Evolutionary conservation across 1,140 invertebrate species (phyloP).

Genomic region (Ptiloglossa arizonensis): DNA sequence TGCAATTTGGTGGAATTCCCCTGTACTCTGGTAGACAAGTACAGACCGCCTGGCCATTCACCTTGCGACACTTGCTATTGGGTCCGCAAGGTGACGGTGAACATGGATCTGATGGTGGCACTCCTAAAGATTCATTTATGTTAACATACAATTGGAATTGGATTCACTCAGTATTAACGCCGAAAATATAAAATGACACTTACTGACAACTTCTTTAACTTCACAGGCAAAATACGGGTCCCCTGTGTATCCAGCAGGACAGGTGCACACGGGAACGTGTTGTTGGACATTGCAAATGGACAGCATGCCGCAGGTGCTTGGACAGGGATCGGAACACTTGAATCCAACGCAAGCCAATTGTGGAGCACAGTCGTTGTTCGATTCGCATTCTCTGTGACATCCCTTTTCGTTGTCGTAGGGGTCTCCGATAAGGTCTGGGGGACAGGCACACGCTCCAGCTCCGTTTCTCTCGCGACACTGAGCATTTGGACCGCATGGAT

Average conservation of each 20-base stretch:
- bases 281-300: constrained; percentile 89
- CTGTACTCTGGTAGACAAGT: constrained; percentile 83
- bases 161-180: neutral
- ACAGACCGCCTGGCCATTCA: constrained; percentile 82
- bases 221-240: constrained; percentile 88
- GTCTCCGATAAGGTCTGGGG: constrained; percentile 89
- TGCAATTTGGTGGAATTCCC: constrained; percentile 82
- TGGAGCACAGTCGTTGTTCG: constrained; percentile 87
- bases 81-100: constrained; percentile 83
- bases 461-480: constrained; percentile 89
- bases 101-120: constrained; percentile 80
- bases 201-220: constrained; percentile 68
- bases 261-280: constrained; percentile 89
- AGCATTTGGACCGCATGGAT: constrained; percentile 90
- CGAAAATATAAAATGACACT: neutral
- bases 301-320: constrained; percentile 87
- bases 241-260: constrained; percentile 87
- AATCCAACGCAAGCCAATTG: constrained; percentile 87
- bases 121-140: constrained; percentile 22
- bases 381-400: constrained; percentile 90
- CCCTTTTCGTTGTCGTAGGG: constrained; percentile 86
- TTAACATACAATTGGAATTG: neutral
- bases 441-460: constrained; percentile 89
- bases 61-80: constrained; percentile 82
- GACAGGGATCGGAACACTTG: constrained; percentile 90